phyloP scores from a whole-genome alignment of 2,888 invertebrate genomes.

The Malthinus seriepunctatus region DNA sequence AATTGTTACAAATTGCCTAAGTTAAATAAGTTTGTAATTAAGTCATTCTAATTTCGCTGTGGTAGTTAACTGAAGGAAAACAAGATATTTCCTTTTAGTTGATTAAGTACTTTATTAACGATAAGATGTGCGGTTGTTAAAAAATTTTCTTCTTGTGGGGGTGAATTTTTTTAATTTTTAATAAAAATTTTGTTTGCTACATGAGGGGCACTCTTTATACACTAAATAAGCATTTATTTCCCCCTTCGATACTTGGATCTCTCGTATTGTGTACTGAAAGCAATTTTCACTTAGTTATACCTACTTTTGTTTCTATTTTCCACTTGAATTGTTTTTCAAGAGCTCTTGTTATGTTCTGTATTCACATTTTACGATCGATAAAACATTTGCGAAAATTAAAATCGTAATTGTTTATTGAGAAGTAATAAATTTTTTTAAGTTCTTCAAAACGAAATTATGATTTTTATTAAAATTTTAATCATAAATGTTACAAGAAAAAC shows the following conservation, averaged over 20 bases:
- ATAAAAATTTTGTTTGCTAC: constrained; percentile 1
- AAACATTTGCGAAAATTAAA: constrained; percentile 25
- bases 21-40: constrained; percentile 44
- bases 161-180: background rate
- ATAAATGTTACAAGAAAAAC: background rate
- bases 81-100: constrained; percentile 25
- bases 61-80: constrained; percentile 30
- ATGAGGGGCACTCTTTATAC: background rate
- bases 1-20: constrained; percentile 45
- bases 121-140: background rate
- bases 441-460: background rate
- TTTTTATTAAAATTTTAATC: no score
- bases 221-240: constrained; percentile 17
- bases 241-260: constrained; percentile 20
- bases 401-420: constrained; percentile 18
- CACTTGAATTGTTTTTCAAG: constrained; percentile 37
- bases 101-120: constrained; percentile 19
- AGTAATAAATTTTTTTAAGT: background rate
- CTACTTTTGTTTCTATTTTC: constrained; percentile 46
- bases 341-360: constrained; percentile 32
- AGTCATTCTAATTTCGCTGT: constrained; percentile 30
- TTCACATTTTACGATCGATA: constrained; percentile 22
- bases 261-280: constrained; percentile 25
- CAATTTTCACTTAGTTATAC: constrained; percentile 33
- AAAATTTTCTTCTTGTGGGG: no score